phyloP scores from a whole-genome alignment of 2,888 invertebrate species.

The Trissonchulus sp. region DNA sequence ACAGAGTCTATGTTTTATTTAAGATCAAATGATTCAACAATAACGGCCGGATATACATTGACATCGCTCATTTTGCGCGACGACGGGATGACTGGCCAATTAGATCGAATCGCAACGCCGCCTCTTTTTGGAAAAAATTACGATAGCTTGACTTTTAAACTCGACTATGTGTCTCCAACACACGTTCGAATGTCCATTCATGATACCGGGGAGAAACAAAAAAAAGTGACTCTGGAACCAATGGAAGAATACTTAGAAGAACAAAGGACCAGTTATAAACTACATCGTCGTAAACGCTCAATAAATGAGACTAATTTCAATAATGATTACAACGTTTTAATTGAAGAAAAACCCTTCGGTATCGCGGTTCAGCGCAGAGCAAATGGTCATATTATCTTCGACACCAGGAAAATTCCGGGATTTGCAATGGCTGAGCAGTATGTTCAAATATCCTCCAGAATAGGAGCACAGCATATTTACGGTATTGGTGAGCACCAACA shows the following conservation, averaged over 20 bases:
- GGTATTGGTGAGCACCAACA: slow-evolving; percentile 51
- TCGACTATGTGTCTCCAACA: not conserved
- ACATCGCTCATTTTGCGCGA: not conserved
- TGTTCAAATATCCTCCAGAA: slow-evolving; percentile 43
- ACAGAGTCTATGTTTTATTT: not conserved
- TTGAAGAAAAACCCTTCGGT: not conserved
- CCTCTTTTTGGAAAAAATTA: not conserved
- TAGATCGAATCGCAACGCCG: not conserved
- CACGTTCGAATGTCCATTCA: not conserved
- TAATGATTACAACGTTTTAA: not conserved
- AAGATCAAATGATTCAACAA: not conserved
- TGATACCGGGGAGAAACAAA: not conserved
- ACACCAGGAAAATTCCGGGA: slow-evolving; percentile 16
- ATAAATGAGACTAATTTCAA: not conserved
- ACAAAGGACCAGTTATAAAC: not conserved
- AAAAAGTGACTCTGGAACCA: not conserved
- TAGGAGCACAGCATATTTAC: slow-evolving; percentile 43
- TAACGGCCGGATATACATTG: not conserved
- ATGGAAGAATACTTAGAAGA: not conserved
- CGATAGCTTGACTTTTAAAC: not conserved
- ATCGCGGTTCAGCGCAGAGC: not conserved
- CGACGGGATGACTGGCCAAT: not conserved
- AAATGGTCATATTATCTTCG: not conserved
- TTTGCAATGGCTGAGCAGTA: slow-evolving; percentile 43
- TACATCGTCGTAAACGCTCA: not conserved